Base-by-base conservation (phyloP, 2,888 invertebrate genomes). In the Ptilodon capucinus region DNA sequence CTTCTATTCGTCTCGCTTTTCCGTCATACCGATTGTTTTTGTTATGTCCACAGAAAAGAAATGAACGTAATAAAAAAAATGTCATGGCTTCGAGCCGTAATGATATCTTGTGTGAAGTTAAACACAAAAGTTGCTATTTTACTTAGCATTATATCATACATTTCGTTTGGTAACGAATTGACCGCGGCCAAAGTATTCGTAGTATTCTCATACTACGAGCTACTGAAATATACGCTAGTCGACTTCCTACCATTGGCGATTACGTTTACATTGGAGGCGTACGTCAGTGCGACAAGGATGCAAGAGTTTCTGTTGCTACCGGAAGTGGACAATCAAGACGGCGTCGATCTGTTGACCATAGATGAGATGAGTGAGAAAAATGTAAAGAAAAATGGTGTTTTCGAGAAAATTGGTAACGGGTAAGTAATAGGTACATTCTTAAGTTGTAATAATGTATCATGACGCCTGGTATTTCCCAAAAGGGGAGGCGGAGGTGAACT, bases 211-310 rank as follows among this genome's bases (percentile, higher is more conserved):
- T 94, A 96, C 62, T 97, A 95, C 73, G 96, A 96, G 64, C 95
- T 96, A 49, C 80, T 97, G 3, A 94, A 96, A 36, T 93, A 95
- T 47, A 94, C 95, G 0, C 92, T 97, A 83, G 96, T 95, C 0
- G 94, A 96, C 28, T 97, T 95, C 75, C 94, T 97, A 65, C 97
- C 97, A 0, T 90, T 94, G 64, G 95, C 95, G 0, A 94, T 97
- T 32, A 94, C 95, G 1, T 94, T 94, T 68, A 92, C 95, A 0
- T 92, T 96, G 0, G 97, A 97, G 73, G 94, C 94, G 0, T 90
- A 93, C 38, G 95, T 97, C 0, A 95, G 96, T 18, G 92, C 95
- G 18, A 92, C 91, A 40, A 92, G 97, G 67, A 91, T 96, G 54
- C 93, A 95, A 66, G 93, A 93, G 57, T 95, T 94, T 56, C 72